A percentile compares a stretch with the other conserved stretches of the same genome.
Evolutionary conservation across 1,140 invertebrate genomes (phyloP).

Genomic region (Centruroides sculpturatus): DNA sequence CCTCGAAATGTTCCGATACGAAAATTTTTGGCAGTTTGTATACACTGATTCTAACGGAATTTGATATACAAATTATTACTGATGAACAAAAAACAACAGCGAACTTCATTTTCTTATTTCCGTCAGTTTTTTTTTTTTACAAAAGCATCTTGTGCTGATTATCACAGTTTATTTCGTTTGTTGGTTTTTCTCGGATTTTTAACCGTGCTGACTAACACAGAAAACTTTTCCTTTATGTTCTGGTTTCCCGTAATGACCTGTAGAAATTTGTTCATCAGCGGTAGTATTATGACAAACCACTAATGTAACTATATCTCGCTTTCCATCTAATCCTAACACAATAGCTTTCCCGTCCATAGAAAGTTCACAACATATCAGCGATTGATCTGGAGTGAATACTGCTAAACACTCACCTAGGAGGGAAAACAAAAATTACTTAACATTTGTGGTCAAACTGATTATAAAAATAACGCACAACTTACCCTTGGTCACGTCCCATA

Average conservation of each 20-base stretch:
- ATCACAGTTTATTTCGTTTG: too few relatives aligned
- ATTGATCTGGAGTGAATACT: constrained; percentile 55
- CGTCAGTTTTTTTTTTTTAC: too few relatives aligned
- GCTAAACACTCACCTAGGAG: constrained; percentile 52
- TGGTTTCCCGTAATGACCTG: constrained; percentile 24
- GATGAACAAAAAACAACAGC: too few relatives aligned
- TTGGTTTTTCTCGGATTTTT: background rate
- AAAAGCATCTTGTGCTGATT: too few relatives aligned
- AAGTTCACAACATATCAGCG: constrained; percentile 59
- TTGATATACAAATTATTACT: too few relatives aligned
- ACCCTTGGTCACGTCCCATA: constrained; percentile 66
- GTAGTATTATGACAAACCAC: constrained; percentile 25
- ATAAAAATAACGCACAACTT: constrained; percentile 11
- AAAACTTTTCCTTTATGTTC: constrained; percentile 27
- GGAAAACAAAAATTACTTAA: constrained; percentile 6
- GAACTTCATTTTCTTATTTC: too few relatives aligned
- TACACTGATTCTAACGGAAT: too few relatives aligned
- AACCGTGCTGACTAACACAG: constrained; percentile 21
- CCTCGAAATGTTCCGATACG: too few relatives aligned
- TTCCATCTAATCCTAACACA: constrained; percentile 41
- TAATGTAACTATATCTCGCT: constrained; percentile 44
- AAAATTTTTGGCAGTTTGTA: too few relatives aligned
- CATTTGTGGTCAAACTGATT: background rate
- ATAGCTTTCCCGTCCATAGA: constrained; percentile 51
- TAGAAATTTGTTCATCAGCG: constrained; percentile 15